These are phyloP conservation scores for Tetragonula carbonaria DNA, from an alignment of 2,888 invertebrate species.

Conservation along the genomic window DNA sequence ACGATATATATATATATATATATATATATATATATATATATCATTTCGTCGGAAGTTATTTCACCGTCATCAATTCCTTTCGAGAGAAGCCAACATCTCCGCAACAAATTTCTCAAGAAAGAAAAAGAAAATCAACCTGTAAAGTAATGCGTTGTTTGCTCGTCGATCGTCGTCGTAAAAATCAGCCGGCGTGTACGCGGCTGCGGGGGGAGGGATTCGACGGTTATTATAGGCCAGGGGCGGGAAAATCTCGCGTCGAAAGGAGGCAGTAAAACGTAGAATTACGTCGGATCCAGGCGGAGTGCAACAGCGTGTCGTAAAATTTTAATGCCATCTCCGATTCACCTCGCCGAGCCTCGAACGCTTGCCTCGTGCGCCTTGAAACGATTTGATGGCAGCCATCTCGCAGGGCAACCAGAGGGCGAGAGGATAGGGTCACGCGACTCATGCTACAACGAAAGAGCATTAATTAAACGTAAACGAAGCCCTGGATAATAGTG, in stretches of 20 bases:
- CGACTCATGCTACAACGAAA: background rate
- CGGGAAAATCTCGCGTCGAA: background rate
- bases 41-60: no score
- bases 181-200: background rate
- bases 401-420: background rate
- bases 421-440: background rate
- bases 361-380: background rate
- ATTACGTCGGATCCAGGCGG: background rate
- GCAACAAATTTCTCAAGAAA: background rate
- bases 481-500: background rate
- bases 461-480: conserved; percentile 18
- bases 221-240: conserved; percentile 2
- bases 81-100: background rate
- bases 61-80: no score
- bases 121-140: background rate
- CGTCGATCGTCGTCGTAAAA: background rate
- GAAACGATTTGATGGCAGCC: background rate
- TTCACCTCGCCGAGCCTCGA: background rate
- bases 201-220: background rate
- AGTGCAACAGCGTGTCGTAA: conserved; percentile 8
- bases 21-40: no score
- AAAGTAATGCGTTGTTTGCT: background rate
- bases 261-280: conserved; percentile 5
- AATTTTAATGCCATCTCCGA: conserved; percentile 10
- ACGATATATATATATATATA: no score